Conservation (phyloP, 2,797 vertebrate genomes). For the Hydrolagus colliei region DNA sequence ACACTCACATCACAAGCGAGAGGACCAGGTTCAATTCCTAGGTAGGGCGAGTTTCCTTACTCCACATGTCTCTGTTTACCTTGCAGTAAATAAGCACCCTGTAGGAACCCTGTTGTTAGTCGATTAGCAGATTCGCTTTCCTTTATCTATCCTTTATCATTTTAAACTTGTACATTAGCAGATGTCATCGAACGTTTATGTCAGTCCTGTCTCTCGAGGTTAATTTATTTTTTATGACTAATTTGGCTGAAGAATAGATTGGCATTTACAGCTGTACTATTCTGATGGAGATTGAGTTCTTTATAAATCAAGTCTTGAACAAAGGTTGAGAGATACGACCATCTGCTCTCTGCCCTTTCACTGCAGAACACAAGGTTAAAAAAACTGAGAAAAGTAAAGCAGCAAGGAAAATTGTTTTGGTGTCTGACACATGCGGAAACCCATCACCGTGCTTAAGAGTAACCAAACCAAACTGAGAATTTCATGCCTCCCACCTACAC, state of each 20-base stretch:
- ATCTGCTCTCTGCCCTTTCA: slow-evolving; percentile 41
- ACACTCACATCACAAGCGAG: too few relatives aligned
- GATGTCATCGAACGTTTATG: not conserved
- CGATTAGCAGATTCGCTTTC: too few relatives aligned
- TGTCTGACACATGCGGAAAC: not conserved
- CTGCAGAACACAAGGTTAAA: slow-evolving; percentile 1
- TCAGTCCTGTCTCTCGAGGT: slow-evolving; percentile 14
- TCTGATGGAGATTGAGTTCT: slow-evolving; percentile 27
- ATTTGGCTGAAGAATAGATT: slow-evolving; percentile 36
- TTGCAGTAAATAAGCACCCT: too few relatives aligned
- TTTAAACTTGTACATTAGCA: not conserved
- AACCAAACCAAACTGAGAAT: too few relatives aligned
- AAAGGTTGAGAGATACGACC: slow-evolving; percentile 20
- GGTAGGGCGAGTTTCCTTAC: too few relatives aligned
- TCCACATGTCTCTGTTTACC: too few relatives aligned
- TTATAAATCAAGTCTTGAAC: slow-evolving; percentile 35
- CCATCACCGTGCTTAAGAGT: too few relatives aligned
- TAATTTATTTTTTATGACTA: slow-evolving; percentile 32
- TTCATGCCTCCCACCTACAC: too few relatives aligned
- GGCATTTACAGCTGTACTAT: slow-evolving; percentile 14
- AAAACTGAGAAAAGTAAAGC: slow-evolving; percentile 3
- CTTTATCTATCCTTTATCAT: too few relatives aligned
- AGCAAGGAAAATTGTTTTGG: not conserved
- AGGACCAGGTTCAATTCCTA: too few relatives aligned
- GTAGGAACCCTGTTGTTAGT: too few relatives aligned